These are phyloP conservation scores for Galerucella calmariensis DNA, from an alignment of 2,888 invertebrate species.

Conservation along the genomic window DNA sequence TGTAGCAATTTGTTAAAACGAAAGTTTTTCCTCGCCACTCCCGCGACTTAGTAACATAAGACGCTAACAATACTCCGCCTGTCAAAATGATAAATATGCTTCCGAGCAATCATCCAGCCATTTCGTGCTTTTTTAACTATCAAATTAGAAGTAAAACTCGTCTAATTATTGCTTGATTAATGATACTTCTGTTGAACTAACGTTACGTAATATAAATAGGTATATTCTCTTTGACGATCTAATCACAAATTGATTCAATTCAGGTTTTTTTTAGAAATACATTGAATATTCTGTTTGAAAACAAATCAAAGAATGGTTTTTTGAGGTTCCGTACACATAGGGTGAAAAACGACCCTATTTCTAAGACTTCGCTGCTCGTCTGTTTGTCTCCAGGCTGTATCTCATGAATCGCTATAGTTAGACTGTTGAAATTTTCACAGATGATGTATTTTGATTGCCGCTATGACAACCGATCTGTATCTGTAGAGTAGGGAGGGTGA, in stretches of 20 bases:
- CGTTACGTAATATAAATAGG: neutral
- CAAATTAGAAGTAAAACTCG: slow-evolving; percentile 51
- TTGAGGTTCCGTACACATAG: too few relatives aligned
- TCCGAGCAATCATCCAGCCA: slow-evolving; percentile 50
- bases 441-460: too few relatives aligned
- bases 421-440: too few relatives aligned
- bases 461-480: too few relatives aligned
- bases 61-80: slow-evolving; percentile 50
- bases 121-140: slow-evolving; percentile 52
- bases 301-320: too few relatives aligned
- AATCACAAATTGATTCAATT: neutral
- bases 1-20: slow-evolving; percentile 47
- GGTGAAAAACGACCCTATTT: too few relatives aligned
- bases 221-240: neutral
- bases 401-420: too few relatives aligned
- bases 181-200: slow-evolving; percentile 41
- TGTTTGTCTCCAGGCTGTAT: too few relatives aligned
- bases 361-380: too few relatives aligned
- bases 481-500: too few relatives aligned
- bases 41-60: slow-evolving; percentile 47
- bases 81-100: slow-evolving; percentile 54
- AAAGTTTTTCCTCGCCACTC: slow-evolving; percentile 46
- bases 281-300: neutral
- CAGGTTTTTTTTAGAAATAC: neutral
- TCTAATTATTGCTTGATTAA: slow-evolving; percentile 53